Evolutionary conservation across 1,140 invertebrate species (phyloP), one percentile per base, ranked within the genome.

Genomic region (Platorchestia sp.): DNA sequence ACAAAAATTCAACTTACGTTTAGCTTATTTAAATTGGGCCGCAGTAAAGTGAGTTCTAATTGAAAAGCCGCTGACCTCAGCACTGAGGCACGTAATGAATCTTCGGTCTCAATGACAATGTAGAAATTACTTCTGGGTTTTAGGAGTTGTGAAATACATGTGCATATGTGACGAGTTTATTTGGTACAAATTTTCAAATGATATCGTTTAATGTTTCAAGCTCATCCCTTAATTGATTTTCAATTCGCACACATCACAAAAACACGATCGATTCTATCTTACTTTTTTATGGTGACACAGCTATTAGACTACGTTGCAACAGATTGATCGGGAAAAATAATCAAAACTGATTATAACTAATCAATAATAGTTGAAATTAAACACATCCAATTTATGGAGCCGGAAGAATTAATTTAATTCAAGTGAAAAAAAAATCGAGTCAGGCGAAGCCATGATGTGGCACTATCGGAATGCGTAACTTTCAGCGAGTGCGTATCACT

Each of bases 401-500:
- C 59, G 59, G 59, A 75, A 75, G 27, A 75, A 19, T 75, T 10
- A 75, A 75, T 36, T 75, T 36, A 75, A 27, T 75, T 10, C 10
- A 75, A 10, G 36, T 75, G 27, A 36, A 75, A 75, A 75, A 51
- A 19, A 51, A 7, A 51, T 51, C 59, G 59, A 22, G 59, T 75
- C 59, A 75, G 59, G 27, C 59, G 1, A 75, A 75, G 59, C 59
- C 59, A 75, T 75, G 59, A 75, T 75, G 59, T 75, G 59, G 27
- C 59, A 75, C 59, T 75, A 75, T 36, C 3, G 59, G 59, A 75
- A 75, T 75, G 59, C 59, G 59, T 75, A 75, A 75, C 59, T 75
- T 75, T 75, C 59, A 75, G 59, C 36, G 59, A 75, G 59, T 42
- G 41, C 41, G 87, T 45, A 93, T 93, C 91, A 93, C 91, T 93